phyloP scores from a whole-genome alignment of 1,140 invertebrate genomes.

The Drosophila grimshawi region DNA sequence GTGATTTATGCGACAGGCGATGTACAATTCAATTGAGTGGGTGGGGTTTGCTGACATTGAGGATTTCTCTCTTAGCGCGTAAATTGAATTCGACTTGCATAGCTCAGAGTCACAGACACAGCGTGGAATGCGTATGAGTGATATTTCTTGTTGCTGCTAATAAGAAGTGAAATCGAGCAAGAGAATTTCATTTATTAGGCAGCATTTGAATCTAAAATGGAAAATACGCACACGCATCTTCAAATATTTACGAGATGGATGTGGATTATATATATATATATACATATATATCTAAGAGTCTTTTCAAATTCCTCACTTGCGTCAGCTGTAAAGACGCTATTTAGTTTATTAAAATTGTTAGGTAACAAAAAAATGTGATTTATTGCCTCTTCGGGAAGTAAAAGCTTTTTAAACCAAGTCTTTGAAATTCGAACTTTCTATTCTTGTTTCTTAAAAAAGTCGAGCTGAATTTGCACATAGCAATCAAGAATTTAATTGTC shows the following conservation, averaged over 20 bases:
- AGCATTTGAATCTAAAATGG: background rate
- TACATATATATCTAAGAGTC: background rate
- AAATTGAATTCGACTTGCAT: conserved; percentile 63
- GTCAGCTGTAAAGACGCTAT: too few species aligned
- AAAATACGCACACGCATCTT: background rate
- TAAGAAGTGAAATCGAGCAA: conserved; percentile 4
- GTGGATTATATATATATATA: background rate
- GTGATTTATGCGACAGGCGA: conserved; percentile 45
- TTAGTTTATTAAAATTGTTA: too few species aligned
- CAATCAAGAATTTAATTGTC: too few species aligned
- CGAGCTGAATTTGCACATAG: too few species aligned
- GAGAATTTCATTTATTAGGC: background rate
- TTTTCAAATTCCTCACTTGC: too few species aligned
- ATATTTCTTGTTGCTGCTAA: conserved; percentile 1
- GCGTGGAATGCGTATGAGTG: conserved; percentile 20
- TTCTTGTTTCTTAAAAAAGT: too few species aligned
- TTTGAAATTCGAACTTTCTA: too few species aligned
- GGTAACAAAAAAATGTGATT: too few species aligned
- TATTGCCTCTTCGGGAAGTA: too few species aligned
- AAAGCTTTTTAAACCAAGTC: too few species aligned
- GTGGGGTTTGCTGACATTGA: background rate
- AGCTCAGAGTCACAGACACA: conserved; percentile 8
- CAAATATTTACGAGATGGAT: background rate
- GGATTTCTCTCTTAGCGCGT: conserved; percentile 31
- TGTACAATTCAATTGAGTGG: conserved; percentile 13